Conservation (phyloP, 2,797 vertebrate species). For the Vireo griseus region DNA sequence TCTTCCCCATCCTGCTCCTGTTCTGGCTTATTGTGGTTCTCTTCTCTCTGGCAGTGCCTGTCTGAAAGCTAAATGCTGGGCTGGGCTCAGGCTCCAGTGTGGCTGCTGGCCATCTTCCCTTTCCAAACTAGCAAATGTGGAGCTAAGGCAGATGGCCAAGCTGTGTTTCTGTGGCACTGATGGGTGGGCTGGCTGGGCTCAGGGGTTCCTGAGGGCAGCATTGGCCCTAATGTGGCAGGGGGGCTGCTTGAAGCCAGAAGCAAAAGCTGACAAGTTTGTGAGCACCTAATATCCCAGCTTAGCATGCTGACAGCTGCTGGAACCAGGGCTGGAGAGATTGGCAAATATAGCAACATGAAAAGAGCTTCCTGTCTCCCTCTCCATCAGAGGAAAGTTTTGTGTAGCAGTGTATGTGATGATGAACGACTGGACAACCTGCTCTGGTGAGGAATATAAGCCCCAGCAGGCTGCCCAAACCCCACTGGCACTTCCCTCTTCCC, state of each 20-base stretch:
- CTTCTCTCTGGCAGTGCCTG: not conserved
- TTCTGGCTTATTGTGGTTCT: not conserved
- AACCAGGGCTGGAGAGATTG: not conserved
- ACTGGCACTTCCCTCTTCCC: fast-evolving
- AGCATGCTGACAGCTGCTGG: not conserved
- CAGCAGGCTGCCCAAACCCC: not conserved
- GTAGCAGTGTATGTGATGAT: fast-evolving
- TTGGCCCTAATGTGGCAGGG: fast-evolving
- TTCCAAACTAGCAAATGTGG: fast-evolving
- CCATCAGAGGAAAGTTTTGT: fast-evolving
- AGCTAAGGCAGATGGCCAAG: fast-evolving
- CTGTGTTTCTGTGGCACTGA: not conserved
- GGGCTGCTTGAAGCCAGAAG: not conserved
- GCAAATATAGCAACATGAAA: not conserved
- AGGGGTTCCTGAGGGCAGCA: not conserved
- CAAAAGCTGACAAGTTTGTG: not conserved
- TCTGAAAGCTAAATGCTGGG: fast-evolving
- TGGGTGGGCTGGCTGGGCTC: not conserved
- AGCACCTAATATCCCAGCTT: not conserved
- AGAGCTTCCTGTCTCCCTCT: not conserved
- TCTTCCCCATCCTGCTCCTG: not conserved
- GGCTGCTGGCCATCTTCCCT: not conserved
- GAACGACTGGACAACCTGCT: not conserved
- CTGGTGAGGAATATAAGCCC: fast-evolving
- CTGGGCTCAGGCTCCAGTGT: fast-evolving